Evolutionary conservation across 2,888 invertebrate species (phyloP).

Genomic region (Clusia tigrina): DNA sequence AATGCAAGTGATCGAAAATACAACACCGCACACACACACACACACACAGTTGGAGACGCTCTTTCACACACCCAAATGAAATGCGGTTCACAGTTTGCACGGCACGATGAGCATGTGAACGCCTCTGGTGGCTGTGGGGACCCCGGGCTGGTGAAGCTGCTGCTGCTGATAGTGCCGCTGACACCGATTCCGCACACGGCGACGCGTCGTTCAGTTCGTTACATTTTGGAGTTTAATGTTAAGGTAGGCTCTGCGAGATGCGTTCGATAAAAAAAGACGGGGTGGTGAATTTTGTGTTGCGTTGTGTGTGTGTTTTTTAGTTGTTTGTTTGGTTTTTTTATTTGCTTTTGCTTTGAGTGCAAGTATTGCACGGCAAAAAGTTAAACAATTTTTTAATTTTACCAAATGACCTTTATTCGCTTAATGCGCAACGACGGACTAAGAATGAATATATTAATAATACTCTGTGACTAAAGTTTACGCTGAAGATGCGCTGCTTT

Average conservation of each 20-base stretch:
- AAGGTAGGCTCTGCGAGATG: constrained; percentile 52
- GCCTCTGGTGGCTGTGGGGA: background rate
- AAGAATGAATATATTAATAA: constrained; percentile 1
- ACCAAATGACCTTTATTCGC: constrained; percentile 53
- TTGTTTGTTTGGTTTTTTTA: too few species aligned
- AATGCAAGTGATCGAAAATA: too few species aligned
- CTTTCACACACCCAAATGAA: too few species aligned
- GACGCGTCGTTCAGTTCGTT: constrained; percentile 31
- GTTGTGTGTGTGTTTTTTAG: constrained; percentile 11
- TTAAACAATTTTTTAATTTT: constrained; percentile 42
- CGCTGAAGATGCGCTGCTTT: constrained; percentile 1
- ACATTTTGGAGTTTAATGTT: constrained; percentile 59
- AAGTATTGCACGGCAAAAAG: background rate
- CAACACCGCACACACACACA: background rate
- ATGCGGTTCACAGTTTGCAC: too few species aligned
- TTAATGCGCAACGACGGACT: background rate
- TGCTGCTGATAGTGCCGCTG: constrained; percentile 28
- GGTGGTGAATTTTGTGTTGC: constrained; percentile 30
- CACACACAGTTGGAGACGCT: background rate
- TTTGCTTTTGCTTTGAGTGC: too few species aligned
- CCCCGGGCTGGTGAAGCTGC: background rate
- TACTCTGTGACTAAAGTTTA: background rate
- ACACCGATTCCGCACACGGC: constrained; percentile 37
- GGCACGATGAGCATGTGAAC: too few species aligned
- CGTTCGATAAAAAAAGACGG: background rate